phyloP scores from a whole-genome alignment of 37 sponge, comb jelly and placozoan genomes.

The Diacarnus erythraeanus region DNA sequence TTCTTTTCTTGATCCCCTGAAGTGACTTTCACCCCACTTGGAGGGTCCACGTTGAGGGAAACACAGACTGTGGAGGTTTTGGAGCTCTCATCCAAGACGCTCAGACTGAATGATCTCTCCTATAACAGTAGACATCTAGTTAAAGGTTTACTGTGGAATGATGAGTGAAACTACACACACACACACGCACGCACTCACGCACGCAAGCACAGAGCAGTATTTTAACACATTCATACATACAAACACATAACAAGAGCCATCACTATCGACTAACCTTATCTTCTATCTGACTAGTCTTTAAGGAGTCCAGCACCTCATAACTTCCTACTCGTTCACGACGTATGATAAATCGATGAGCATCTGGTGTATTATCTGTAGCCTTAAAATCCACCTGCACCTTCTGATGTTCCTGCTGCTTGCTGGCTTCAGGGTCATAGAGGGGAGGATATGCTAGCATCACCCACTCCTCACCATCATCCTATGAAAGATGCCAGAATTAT shows the following conservation, averaged over 20 bases:
- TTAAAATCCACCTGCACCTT: constrained; percentile 38
- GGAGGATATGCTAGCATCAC: constrained; percentile 39
- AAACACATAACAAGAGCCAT: not conserved
- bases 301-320: constrained; percentile 20
- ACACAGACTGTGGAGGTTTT: constrained; percentile 25
- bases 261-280: not conserved
- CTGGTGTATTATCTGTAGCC: constrained; percentile 11
- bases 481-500: too few species aligned
- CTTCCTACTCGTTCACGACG: constrained; percentile 11
- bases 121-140: not conserved
- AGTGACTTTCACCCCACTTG: not conserved
- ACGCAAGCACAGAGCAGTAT: not conserved
- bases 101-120: constrained; percentile 14
- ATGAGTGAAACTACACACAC: not conserved
- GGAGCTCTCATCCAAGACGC: constrained; percentile 22
- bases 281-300: not conserved
- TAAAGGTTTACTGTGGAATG: not conserved
- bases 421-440: not conserved
- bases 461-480: constrained; percentile 12
- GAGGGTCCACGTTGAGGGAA: constrained; percentile 21
- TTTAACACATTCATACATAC: not conserved
- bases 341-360: constrained; percentile 17
- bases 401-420: constrained; percentile 39
- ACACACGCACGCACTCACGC: not conserved
- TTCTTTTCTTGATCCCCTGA: not conserved